phyloP scores from a whole-genome alignment of 2,797 vertebrate species.

The Gambusia yucatana region DNA sequence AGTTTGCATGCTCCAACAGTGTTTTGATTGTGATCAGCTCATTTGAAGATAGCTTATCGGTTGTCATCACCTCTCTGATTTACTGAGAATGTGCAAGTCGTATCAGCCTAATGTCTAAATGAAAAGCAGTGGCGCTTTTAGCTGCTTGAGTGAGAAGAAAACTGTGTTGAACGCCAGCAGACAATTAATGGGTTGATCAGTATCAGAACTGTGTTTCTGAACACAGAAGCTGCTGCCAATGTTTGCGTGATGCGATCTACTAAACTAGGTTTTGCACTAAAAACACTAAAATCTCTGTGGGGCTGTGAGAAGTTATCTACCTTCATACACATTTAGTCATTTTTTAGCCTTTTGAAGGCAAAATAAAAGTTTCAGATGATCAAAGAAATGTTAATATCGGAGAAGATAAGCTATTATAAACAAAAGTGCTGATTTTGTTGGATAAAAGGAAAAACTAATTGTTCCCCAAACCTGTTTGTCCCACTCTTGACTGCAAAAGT shows the following conservation, averaged over 20 bases:
- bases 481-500: neutral
- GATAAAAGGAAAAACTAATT: neutral
- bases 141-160: neutral
- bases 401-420: neutral
- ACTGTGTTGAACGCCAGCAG: neutral
- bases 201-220: neutral
- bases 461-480: neutral
- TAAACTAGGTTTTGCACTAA: neutral
- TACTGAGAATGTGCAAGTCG: neutral
- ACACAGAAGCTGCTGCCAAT: neutral
- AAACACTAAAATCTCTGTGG: neutral
- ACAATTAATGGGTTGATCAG: neutral
- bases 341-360: neutral
- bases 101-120: neutral
- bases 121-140: neutral
- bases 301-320: neutral
- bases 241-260: neutral
- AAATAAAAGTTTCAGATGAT: neutral
- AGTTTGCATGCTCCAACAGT: neutral
- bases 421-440: neutral
- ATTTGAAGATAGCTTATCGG: neutral
- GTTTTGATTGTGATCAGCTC: neutral
- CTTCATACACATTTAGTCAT: neutral
- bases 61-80: neutral
- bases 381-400: neutral